Percentiles rank a stretch among this genome's conserved stretches.
phyloP scores from a whole-genome alignment of 2,888 invertebrate species.

The Antheraea yamamai region DNA sequence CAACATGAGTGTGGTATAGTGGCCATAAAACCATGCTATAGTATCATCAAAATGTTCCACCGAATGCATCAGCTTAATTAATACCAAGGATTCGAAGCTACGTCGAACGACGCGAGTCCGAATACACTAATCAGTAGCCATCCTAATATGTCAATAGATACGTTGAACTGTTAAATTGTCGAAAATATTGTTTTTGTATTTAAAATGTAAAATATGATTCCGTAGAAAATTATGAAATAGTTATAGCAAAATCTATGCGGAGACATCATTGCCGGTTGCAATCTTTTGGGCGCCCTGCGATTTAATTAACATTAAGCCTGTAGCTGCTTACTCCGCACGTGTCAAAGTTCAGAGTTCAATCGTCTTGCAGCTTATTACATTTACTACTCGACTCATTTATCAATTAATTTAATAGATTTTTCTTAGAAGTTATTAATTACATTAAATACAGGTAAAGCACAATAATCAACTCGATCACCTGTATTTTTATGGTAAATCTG shows the following conservation, averaged over 20 bases:
- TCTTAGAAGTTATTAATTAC: not conserved
- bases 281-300: constrained; percentile 32
- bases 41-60: no score
- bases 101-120: not conserved
- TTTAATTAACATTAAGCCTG: constrained; percentile 36
- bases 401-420: not conserved
- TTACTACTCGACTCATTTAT: not conserved
- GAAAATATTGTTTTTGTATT: not conserved
- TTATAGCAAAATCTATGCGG: constrained; percentile 14
- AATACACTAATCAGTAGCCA: not conserved
- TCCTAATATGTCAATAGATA: no score
- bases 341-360: constrained; percentile 52
- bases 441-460: not conserved
- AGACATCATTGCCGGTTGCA: constrained; percentile 18
- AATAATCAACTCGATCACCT: no score
- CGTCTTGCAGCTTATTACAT: constrained; percentile 26
- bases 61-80: no score
- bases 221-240: constrained; percentile 7
- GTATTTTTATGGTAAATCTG: no score
- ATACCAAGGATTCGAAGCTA: not conserved
- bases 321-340: constrained; percentile 21
- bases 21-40: no score
- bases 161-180: no score
- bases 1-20: no score
- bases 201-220: constrained; percentile 1